Percentiles rank a stretch among this genome's conserved stretches.
These are phyloP conservation scores for Solen grandis DNA, from an alignment of 1,140 invertebrate genomes.

Conservation along the genomic window DNA sequence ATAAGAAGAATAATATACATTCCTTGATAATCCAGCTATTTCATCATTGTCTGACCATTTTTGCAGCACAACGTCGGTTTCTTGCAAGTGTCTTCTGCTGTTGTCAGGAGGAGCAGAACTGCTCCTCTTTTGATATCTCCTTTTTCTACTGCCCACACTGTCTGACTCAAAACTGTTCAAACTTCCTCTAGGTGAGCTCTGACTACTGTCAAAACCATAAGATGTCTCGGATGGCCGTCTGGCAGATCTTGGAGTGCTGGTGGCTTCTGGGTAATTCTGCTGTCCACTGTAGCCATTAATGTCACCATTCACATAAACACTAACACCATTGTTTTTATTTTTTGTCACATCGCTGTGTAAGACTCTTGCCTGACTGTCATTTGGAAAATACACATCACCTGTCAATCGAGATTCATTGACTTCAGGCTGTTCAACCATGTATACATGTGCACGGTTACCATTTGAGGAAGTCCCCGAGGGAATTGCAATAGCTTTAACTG, in stretches of 20 bases:
- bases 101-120: slow-evolving; percentile 31
- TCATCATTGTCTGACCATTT: slow-evolving; percentile 49
- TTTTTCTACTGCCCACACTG: slow-evolving; percentile 16
- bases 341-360: slow-evolving; percentile 16
- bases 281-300: not conserved
- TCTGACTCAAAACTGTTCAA: slow-evolving; percentile 33
- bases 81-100: slow-evolving; percentile 3
- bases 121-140: slow-evolving; percentile 45
- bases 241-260: slow-evolving; percentile 27
- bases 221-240: not conserved
- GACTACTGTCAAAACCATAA: not conserved
- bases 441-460: slow-evolving; percentile 41
- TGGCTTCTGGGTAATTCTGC: slow-evolving; percentile 11
- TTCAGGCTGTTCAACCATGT: slow-evolving; percentile 21
- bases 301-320: slow-evolving; percentile 6
- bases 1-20: not conserved
- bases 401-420: slow-evolving; percentile 1
- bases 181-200: slow-evolving; percentile 41
- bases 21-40: slow-evolving; percentile 39
- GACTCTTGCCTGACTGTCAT: slow-evolving; percentile 11
- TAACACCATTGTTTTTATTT: slow-evolving; percentile 8
- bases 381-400: slow-evolving; percentile 23
- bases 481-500: slow-evolving; percentile 61
- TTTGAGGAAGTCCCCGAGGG: slow-evolving; percentile 51
- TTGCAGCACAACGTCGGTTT: slow-evolving; percentile 50